Conservation (phyloP, 2,113 vertebrate species). For the Oceanites oceanicus region DNA sequence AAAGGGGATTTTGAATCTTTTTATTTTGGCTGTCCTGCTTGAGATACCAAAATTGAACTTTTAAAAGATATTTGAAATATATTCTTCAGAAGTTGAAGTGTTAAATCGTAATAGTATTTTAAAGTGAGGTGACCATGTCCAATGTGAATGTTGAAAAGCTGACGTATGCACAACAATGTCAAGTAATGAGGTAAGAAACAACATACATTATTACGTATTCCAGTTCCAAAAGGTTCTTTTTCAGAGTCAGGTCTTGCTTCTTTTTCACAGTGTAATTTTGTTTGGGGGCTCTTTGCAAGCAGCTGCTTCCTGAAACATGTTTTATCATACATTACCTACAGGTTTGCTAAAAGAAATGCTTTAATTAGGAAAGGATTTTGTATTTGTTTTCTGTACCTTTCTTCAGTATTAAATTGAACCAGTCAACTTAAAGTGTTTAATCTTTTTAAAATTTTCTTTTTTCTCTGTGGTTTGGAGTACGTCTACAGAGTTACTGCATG, state of each 20-base stretch:
- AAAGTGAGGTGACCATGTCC: neutral
- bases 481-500: neutral
- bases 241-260: neutral
- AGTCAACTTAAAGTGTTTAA: neutral
- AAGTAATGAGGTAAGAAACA: neutral
- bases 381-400: neutral
- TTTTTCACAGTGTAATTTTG: neutral
- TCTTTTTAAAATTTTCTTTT: neutral
- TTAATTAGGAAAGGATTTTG: neutral
- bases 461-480: neutral
- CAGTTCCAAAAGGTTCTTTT: neutral
- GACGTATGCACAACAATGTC: neutral
- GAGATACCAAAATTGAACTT: neutral
- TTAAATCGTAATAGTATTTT: neutral
- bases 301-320: rapidly evolving
- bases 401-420: neutral
- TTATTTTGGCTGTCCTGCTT: neutral
- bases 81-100: neutral
- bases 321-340: neutral
- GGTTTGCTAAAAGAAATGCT: neutral
- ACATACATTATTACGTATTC: neutral
- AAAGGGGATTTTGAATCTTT: neutral
- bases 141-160: neutral
- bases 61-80: neutral
- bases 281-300: neutral